These are phyloP conservation scores for Riptortus pedestris DNA, from an alignment of 1,140 invertebrate species.

Conservation along the genomic window DNA sequence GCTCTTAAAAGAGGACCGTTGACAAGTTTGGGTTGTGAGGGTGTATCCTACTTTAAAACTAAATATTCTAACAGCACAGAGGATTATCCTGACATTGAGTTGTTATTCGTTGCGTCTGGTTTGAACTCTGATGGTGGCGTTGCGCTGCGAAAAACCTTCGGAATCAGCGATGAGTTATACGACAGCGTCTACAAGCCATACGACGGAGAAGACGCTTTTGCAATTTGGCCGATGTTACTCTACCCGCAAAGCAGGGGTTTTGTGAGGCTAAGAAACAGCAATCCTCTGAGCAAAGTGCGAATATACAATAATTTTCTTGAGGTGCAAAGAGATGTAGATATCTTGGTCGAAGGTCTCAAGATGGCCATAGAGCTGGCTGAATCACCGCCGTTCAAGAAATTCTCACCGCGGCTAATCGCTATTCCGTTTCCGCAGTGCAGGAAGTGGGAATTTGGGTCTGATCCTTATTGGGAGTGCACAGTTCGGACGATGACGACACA, in stretches of 20 bases:
- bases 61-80: slow-evolving; percentile 39
- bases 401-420: slow-evolving; percentile 44
- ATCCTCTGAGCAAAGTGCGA: slow-evolving; percentile 62
- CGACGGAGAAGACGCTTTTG: slow-evolving; percentile 49
- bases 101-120: slow-evolving; percentile 60
- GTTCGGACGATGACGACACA: slow-evolving; percentile 48
- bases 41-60: slow-evolving; percentile 41
- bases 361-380: slow-evolving; percentile 46
- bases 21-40: slow-evolving; percentile 44
- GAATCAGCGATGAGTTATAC: slow-evolving; percentile 47
- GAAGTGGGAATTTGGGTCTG: slow-evolving; percentile 42
- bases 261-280: slow-evolving; percentile 50
- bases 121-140: slow-evolving; percentile 61
- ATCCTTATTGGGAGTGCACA: slow-evolving; percentile 66
- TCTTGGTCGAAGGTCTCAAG: slow-evolving; percentile 55
- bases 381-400: slow-evolving; percentile 49
- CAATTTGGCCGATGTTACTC: slow-evolving; percentile 57
- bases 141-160: slow-evolving; percentile 44
- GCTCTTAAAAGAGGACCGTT: slow-evolving; percentile 39
- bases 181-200: slow-evolving; percentile 35
- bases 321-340: slow-evolving; percentile 51
- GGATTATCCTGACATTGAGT: slow-evolving; percentile 60
- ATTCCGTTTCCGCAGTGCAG: slow-evolving; percentile 49
- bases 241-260: slow-evolving; percentile 62
- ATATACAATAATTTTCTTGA: slow-evolving; percentile 65